Conservation (phyloP, 23 tunicate species). For the Trididemnum miniatum region DNA sequence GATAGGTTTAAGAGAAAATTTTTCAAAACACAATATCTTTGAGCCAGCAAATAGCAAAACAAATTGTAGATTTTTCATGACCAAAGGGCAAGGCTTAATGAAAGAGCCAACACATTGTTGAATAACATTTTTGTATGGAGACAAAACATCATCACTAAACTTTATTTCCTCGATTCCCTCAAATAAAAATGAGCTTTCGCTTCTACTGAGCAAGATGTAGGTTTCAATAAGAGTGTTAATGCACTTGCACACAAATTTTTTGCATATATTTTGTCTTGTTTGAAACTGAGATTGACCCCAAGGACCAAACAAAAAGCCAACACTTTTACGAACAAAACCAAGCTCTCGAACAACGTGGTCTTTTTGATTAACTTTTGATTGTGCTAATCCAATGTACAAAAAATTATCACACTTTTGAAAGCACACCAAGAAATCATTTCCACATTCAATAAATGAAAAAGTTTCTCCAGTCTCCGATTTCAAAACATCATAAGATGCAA, state of each 20-base stretch:
- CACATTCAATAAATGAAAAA: slow-evolving; percentile 10
- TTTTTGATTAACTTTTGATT: not conserved
- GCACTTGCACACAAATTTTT: not conserved
- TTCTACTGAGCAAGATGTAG: not conserved
- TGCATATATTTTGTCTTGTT: not conserved
- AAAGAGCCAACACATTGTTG: not conserved
- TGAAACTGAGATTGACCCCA: not conserved
- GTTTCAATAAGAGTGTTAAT: not conserved
- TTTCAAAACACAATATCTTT: not conserved
- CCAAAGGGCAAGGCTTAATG: not conserved
- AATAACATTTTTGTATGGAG: not conserved
- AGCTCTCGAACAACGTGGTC: slow-evolving; percentile 13
- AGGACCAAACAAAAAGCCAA: slow-evolving; percentile 6
- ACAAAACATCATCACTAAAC: not conserved
- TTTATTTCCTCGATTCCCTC: slow-evolving; percentile 18
- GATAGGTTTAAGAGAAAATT: not conserved
- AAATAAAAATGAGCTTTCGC: not conserved
- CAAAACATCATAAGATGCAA: not conserved
- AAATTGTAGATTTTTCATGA: not conserved
- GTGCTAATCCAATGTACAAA: not conserved
- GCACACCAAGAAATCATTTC: not conserved
- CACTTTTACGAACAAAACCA: not conserved
- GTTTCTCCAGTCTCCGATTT: not conserved
- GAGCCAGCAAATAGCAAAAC: not conserved
- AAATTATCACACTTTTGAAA: slow-evolving; percentile 11